Evolutionary conservation across 2,113 vertebrate genomes (phyloP).

Genomic region (Syrrhaptes paradoxus): DNA sequence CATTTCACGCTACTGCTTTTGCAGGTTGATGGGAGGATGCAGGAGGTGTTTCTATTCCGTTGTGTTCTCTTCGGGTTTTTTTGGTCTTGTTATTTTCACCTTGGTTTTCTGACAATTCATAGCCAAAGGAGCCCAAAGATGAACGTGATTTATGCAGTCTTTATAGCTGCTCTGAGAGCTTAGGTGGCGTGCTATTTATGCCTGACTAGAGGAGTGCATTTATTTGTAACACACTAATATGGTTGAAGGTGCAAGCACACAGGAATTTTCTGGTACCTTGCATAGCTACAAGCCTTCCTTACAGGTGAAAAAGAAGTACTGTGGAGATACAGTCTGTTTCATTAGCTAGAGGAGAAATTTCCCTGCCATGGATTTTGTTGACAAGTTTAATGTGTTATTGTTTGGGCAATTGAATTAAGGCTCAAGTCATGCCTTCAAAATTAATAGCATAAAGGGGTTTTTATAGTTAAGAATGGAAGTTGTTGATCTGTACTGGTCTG

Average conservation of each 20-base stretch:
- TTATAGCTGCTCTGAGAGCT: background rate
- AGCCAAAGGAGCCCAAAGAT: slow-evolving; percentile 14
- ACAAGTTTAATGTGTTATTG: background rate
- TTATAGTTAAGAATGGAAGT: background rate
- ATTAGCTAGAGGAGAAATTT: background rate
- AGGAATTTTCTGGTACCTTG: background rate
- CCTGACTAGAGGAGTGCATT: background rate
- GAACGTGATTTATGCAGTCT: slow-evolving; percentile 16
- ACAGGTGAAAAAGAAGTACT: background rate
- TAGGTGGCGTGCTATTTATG: background rate
- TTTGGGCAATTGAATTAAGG: background rate
- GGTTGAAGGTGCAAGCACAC: background rate
- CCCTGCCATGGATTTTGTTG: background rate
- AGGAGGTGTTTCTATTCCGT: background rate
- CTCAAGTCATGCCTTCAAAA: background rate
- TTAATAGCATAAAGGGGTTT: background rate
- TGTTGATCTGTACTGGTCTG: background rate
- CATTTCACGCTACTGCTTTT: background rate
- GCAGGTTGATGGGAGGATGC: background rate
- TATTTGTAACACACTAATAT: background rate
- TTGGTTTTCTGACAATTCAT: slow-evolving; percentile 45
- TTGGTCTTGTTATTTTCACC: background rate
- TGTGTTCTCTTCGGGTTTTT: background rate
- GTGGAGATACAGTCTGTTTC: background rate
- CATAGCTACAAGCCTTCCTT: background rate